phyloP scores from a whole-genome alignment of 2,888 invertebrate genomes.

The Drosophila formosana region DNA sequence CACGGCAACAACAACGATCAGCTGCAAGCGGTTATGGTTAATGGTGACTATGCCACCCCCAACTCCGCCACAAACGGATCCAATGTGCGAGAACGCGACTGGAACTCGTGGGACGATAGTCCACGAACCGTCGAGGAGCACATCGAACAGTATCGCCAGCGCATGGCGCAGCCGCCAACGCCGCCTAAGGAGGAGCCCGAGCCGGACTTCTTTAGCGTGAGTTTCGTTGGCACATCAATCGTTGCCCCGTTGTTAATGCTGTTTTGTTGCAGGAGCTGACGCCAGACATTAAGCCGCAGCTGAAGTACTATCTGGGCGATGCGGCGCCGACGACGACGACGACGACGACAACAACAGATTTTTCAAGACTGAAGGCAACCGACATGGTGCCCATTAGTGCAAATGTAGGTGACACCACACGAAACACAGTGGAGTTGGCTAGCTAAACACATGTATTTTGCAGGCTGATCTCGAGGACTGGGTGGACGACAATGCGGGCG shows the following conservation, averaged over 20 bases:
- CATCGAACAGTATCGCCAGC: constrained; percentile 88
- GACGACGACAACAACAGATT: constrained; percentile 71
- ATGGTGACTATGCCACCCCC: constrained; percentile 53
- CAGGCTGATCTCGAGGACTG: constrained; percentile 87
- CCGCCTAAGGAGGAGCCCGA: constrained; percentile 85
- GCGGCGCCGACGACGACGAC: constrained; percentile 41
- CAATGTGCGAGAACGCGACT: constrained; percentile 83
- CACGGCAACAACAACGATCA: constrained; percentile 83
- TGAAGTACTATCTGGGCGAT: constrained; percentile 86
- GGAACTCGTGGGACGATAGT: constrained; percentile 88
- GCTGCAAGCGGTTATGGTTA: constrained; percentile 87
- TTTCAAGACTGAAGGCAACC: constrained; percentile 86
- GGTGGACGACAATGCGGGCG: constrained; percentile 86
- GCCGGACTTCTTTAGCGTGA: constrained; percentile 87
- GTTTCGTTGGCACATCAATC: constrained; percentile 5
- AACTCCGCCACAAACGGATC: constrained; percentile 7
- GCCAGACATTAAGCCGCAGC: constrained; percentile 87
- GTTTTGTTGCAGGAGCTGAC: constrained; percentile 86
- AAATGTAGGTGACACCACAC: constrained; percentile 68
- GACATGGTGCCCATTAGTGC: constrained; percentile 85
- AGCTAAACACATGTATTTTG: neutral
- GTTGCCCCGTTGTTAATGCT: too few relatives aligned
- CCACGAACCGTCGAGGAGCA: constrained; percentile 87
- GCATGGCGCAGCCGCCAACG: constrained; percentile 85
- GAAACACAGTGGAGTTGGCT: neutral